Conservation (phyloP, 2,888 invertebrate genomes). For the Crepidodera aurea region DNA sequence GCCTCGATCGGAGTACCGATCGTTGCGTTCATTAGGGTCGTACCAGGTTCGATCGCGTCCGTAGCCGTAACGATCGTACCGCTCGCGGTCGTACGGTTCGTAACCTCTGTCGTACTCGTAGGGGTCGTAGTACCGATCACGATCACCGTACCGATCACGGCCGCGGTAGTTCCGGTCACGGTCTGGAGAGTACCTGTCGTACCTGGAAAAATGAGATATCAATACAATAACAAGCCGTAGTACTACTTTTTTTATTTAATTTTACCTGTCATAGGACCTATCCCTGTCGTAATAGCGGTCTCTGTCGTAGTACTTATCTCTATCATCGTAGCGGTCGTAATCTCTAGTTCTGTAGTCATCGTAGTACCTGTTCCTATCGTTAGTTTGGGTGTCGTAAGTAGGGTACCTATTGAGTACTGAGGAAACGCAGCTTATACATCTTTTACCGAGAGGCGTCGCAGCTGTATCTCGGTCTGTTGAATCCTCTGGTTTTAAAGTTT, state of each 20-base stretch:
- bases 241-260: too few relatives aligned
- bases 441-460: constrained; percentile 37
- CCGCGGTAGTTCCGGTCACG: constrained; percentile 29
- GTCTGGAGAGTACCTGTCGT: constrained; percentile 31
- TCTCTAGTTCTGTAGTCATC: constrained; percentile 8
- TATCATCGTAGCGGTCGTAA: constrained; percentile 30
- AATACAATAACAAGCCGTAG: not conserved
- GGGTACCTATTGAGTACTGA: constrained; percentile 21
- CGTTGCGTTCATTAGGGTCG: constrained; percentile 45
- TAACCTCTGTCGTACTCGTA: constrained; percentile 33
- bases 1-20: constrained; percentile 50
- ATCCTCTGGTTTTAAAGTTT: constrained; percentile 37
- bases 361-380: constrained; percentile 24
- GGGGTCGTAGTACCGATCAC: constrained; percentile 30
- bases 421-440: constrained; percentile 44
- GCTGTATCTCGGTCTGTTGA: constrained; percentile 26
- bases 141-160: constrained; percentile 27
- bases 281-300: constrained; percentile 32
- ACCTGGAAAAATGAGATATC: constrained; percentile 20
- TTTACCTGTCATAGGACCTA: too few relatives aligned
- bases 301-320: constrained; percentile 32
- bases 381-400: constrained; percentile 21
- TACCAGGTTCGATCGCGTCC: constrained; percentile 38
- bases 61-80: constrained; percentile 19
- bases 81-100: constrained; percentile 40